Base-by-base conservation (phyloP, 2,888 invertebrate genomes). In the Dynastes grantii region DNA sequence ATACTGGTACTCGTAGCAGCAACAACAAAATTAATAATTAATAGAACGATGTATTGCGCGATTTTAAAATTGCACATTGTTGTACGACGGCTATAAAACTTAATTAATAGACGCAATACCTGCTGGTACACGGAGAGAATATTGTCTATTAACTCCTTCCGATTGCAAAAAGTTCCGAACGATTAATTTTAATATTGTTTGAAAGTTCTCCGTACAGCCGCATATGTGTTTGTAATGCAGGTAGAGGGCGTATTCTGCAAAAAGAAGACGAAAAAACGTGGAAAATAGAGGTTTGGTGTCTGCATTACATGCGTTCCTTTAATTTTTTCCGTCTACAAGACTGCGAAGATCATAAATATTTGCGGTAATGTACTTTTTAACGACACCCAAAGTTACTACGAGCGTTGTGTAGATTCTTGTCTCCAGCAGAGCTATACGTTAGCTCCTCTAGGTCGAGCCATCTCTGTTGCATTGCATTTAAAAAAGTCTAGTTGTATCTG, bases 241-340 rank as follows among this genome's bases (percentile, higher is more conserved):
- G n/a, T 4, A 2, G n/a, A 16, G 45, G 8, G 45, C 22, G 37
- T 37, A 65, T 40, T 65, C n/a, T 37, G 65, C 65, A 65, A 40
- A 40, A 65, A 29, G 64, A 65, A 65, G n/a, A 65, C 13, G 45
- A 45, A 37, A n/a, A n/a, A 6, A 40, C 11, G n/a, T n/a, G 45
- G 16, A 1, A 45, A 1, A 40, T 16, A 65, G 65, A 65, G 37
- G 11, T 45, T 4, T 40, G 40, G 65, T n/a, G 65, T 6, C 65
- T 37, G 65, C 40, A 40, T 65, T 37, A 45, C 40, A 32, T 40
- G 40, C 40, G n/a, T n/a, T 65, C 65, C 16, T 45, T 65, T 65
- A 65, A 65, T 65, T 65, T 65, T 65, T 65, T 65, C 40, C 40
- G 65, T 65, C 65, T 37, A 65, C 65, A 65, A 65, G 37, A 37